phyloP scores from a whole-genome alignment of 2,888 invertebrate species.

The Iselma pallidipennis region DNA sequence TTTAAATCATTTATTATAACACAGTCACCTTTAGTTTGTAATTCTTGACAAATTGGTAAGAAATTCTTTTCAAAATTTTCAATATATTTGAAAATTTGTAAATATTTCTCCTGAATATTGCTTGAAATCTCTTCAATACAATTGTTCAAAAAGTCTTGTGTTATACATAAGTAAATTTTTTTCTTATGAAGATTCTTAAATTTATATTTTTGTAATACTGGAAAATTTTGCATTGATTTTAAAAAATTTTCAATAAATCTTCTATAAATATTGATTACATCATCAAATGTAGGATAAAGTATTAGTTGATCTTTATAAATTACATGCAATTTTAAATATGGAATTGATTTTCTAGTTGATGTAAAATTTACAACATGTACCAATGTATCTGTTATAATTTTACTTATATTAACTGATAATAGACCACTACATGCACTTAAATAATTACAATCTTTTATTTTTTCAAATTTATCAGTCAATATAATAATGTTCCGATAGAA shows the following conservation, averaged over 20 bases:
- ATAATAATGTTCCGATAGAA: conserved; percentile 33
- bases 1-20: conserved; percentile 53
- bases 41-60: conserved; percentile 56
- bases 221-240: conserved; percentile 28
- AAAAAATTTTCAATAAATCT: conserved; percentile 37
- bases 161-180: conserved; percentile 37
- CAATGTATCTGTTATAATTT: conserved; percentile 69
- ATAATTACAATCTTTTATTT: conserved; percentile 20
- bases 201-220: conserved; percentile 31
- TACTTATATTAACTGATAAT: conserved; percentile 66
- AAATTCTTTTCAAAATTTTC: conserved; percentile 60
- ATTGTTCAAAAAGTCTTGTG: conserved; percentile 51
- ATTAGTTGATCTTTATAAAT: conserved; percentile 61
- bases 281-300: conserved; percentile 62
- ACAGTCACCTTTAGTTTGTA: conserved; percentile 28
- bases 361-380: conserved; percentile 63
- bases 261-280: conserved; percentile 59
- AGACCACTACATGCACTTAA: conserved; percentile 49
- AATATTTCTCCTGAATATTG: conserved; percentile 60
- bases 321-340: conserved; percentile 63
- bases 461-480: conserved; percentile 25
- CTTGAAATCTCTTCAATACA: conserved; percentile 60
- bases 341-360: conserved; percentile 58
- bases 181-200: conserved; percentile 32
- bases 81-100: conserved; percentile 62